These are phyloP conservation scores for Meganola albula DNA, from an alignment of 2,888 invertebrate species.

Conservation along the genomic window DNA sequence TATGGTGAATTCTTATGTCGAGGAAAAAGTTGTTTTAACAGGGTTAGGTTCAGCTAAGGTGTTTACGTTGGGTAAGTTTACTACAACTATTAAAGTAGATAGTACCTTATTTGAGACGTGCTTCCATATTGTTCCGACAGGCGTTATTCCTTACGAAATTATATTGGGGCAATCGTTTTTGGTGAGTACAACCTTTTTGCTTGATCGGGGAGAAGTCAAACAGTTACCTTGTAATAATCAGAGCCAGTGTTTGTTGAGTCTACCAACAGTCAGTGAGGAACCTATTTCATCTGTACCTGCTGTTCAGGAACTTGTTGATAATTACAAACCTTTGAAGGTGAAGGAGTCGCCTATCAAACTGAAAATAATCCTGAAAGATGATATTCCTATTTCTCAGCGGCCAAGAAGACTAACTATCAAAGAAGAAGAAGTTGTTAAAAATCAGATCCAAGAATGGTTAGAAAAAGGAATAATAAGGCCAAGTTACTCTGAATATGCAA, in stretches of 20 bases:
- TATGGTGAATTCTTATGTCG: background rate
- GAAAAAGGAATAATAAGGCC: too few species aligned
- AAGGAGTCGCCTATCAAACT: slow-evolving; percentile 19
- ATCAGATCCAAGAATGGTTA: slow-evolving; percentile 16
- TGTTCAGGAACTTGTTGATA: background rate
- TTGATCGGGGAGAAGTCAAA: background rate
- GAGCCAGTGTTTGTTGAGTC: too few species aligned
- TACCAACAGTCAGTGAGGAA: too few species aligned
- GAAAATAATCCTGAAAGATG: slow-evolving; percentile 26
- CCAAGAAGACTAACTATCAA: slow-evolving; percentile 18
- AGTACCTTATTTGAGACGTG: background rate
- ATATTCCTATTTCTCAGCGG: slow-evolving; percentile 19
- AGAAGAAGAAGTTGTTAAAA: slow-evolving; percentile 15
- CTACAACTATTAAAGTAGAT: background rate
- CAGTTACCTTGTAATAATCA: too few species aligned
- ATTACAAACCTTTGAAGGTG: slow-evolving; percentile 1
- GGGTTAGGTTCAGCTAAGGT: background rate
- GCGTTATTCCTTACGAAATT: background rate
- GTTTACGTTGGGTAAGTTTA: background rate
- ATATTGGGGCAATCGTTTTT: background rate
- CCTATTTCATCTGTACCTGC: too few species aligned
- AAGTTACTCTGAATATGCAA: too few species aligned
- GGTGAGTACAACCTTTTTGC: background rate
- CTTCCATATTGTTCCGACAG: background rate
- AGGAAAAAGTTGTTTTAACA: background rate